phyloP scores from a whole-genome alignment of 2,888 invertebrate species.

The Dynastes maya region DNA sequence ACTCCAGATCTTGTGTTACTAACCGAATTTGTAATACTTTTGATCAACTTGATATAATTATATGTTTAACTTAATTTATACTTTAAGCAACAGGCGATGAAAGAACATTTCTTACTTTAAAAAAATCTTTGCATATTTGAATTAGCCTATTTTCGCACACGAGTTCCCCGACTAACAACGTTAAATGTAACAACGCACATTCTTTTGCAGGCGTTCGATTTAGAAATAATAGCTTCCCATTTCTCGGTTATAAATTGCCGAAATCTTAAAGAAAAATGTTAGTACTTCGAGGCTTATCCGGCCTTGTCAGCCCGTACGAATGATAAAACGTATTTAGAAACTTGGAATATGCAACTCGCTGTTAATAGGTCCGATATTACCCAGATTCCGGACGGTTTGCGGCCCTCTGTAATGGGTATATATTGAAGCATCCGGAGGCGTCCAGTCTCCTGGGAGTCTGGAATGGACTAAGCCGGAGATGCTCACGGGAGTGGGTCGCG shows the following conservation, averaged over 20 bases:
- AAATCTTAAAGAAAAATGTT: constrained; percentile 17
- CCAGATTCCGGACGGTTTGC: constrained; percentile 48
- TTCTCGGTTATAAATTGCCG: constrained; percentile 20
- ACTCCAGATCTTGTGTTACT: too few relatives aligned
- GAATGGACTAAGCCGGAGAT: constrained; percentile 57
- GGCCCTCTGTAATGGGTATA: constrained; percentile 51
- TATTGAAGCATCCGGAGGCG: constrained; percentile 55
- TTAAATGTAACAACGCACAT: background rate
- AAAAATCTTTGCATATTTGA: background rate
- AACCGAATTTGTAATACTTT: too few relatives aligned
- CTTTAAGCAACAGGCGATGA: background rate
- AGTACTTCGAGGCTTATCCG: background rate
- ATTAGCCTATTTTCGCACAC: background rate
- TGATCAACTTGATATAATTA: too few relatives aligned
- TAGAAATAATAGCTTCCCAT: constrained; percentile 24
- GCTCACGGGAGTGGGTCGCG: constrained; percentile 58
- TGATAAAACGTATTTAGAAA: constrained; percentile 43
- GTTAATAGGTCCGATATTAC: constrained; percentile 37
- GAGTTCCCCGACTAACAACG: background rate
- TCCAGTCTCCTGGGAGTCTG: constrained; percentile 59
- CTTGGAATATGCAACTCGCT: constrained; percentile 22
- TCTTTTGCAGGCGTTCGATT: background rate
- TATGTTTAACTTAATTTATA: too few relatives aligned
- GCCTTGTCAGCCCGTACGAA: constrained; percentile 7
- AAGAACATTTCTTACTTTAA: background rate